phyloP scores from a whole-genome alignment of 2,888 invertebrate species.

The Mesochorus sp. region DNA sequence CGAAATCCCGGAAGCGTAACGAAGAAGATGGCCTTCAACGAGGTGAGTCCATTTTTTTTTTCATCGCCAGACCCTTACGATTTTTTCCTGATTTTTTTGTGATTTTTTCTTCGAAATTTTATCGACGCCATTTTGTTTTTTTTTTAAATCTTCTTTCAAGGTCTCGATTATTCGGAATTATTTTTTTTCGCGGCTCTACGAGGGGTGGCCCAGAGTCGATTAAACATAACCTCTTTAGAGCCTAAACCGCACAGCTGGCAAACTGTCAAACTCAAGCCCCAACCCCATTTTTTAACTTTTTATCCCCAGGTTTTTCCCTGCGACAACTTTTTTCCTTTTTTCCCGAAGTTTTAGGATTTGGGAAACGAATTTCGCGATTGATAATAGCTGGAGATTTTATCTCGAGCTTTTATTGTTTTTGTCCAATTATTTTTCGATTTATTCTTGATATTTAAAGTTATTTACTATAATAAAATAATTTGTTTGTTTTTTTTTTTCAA shows the following conservation, averaged over 20 bases:
- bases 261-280: constrained; percentile 70
- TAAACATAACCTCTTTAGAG: constrained; percentile 74
- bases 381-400: too few species aligned
- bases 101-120: not conserved
- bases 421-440: too few species aligned
- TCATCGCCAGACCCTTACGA: too few species aligned
- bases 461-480: too few species aligned
- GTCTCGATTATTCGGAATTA: not conserved
- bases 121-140: not conserved
- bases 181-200: not conserved
- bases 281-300: too few species aligned
- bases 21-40: constrained; percentile 89
- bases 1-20: constrained; percentile 79
- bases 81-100: not conserved
- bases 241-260: constrained; percentile 76
- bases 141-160: not conserved
- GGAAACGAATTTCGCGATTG: too few species aligned
- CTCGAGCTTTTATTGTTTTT: too few species aligned
- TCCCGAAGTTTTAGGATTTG: not conserved
- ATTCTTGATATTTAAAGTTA: too few species aligned
- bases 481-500: not conserved
- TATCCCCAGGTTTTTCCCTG: not conserved
- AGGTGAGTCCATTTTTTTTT: constrained; percentile 84
- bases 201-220: constrained; percentile 60
- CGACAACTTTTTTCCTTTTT: not conserved